Base-by-base conservation (phyloP, 1,140 invertebrate species). In the Galleria mellonella region DNA sequence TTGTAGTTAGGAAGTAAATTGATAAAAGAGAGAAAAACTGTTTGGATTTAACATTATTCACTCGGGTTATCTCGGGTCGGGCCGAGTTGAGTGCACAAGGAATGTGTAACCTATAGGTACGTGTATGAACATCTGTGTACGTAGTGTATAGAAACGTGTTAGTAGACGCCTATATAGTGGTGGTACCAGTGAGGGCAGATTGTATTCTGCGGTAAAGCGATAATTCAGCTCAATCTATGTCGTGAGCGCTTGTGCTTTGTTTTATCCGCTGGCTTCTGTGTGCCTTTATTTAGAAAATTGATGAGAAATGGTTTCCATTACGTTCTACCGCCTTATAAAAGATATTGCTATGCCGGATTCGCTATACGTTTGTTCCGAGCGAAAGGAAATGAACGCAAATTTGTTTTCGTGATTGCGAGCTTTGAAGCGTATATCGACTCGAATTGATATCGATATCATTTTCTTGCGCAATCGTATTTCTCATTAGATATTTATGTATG, bases 211-310 rank as follows among this genome's bases (percentile, higher is more conserved):
- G 82, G 82, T 83, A 82, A 85, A 82, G 82, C 73, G 82, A 85
- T 85, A 85, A 85, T 85, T 85, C 76, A 79, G 69, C 70, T 72
- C 82, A 85, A 85, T 85, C 82, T 85, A 83, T 76, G 82, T 85
- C 82, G 82, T 85, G 82, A 81, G 82, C 76, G 64, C 74, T 62
- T 57, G 64, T 68, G 81, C 82, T 85, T 85, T 85, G 82, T 85
- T 82, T 75, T 74, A 77, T 78, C 70, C 76, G 68, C 66, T 75
- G 73, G 82, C 82, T 85, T 74, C 81, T 83, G 81, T 81, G 74
- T 72, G 73, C 81, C 81, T 84, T 84, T 84, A 84, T 84, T 84
- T 84, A 84, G 81, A 84, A 84, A 84, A 84, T 84, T 84, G 81
- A 84, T 84, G 78, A 84, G 81, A 84, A 83, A 84, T 79, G 81